Evolutionary conservation across 2,888 invertebrate genomes (phyloP), one percentile per base, ranked within the genome.

Genomic region (Protula sp.): DNA sequence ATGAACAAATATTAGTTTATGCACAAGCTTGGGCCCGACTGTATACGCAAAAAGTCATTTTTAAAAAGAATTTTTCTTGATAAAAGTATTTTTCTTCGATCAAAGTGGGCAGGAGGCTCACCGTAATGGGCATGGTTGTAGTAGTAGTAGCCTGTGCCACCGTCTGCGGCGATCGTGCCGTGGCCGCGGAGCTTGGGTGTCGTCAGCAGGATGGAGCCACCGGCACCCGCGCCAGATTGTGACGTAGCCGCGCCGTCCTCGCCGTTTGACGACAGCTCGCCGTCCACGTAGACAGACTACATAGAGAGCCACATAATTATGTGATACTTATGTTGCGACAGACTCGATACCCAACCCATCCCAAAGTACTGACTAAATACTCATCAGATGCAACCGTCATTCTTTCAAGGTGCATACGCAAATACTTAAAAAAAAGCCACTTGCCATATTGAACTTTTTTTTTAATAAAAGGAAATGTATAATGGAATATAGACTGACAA

Each of bases 191-290:
- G 55, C 28, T 61, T 61, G 51, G 54, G 53, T 14, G 70, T 30
- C 1, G 47, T 59, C 19, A 72, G 57, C 2, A 57, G 53, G 3
- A 72, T 30, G 30, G 67, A 65, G 4, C 73, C 73, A 30, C 73
- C 73, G 59, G 72, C 70, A 2, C 73, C 73, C 4, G 62, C 70
- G 9, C 73, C 73, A 61, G 68, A 61, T 14, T 48, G 48, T 5
- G 4, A 26, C 26, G 57, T 52, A 29, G 45, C 29, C 27, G 53
- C 60, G 29, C 30, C 54, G 31, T 45, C 27, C 28, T 51, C 62
- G 27, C 57, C 57, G 27, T 57, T 30, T 24, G 27, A 31, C 1
- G 2, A 24, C n/a, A 57, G 24, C 3, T 5, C 28, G 0, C 57
- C 57, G 26, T 52, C 51, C 2, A 38, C 19, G 19, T 38, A 38